Conservation (phyloP, 2,797 vertebrate genomes). For the Cryptoprocta ferox region DNA sequence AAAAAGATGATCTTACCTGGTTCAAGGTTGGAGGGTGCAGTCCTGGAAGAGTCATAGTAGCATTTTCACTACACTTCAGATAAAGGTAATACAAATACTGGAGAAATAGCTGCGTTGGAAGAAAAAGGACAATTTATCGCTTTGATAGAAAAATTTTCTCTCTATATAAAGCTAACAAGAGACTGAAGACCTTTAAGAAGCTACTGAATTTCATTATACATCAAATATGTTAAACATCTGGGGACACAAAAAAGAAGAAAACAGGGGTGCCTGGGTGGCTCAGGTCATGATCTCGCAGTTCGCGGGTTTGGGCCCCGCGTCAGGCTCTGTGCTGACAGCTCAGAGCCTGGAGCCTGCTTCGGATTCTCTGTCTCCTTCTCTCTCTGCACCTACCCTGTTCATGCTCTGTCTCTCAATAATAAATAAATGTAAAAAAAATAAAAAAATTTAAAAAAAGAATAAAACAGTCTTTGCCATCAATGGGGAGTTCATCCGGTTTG, state of each 20-base stretch:
- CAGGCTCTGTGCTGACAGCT: too few relatives aligned
- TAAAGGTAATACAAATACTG: constrained; percentile 95
- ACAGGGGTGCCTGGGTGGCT: too few relatives aligned
- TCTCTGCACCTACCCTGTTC: too few relatives aligned
- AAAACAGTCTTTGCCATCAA: not conserved
- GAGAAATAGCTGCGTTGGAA: constrained; percentile 88
- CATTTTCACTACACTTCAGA: constrained; percentile 90
- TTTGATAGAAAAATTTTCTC: not conserved
- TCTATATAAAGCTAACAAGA: not conserved
- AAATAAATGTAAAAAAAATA: too few relatives aligned
- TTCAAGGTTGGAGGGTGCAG: constrained; percentile 88
- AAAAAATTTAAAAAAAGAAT: not conserved
- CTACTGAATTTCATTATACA: not conserved
- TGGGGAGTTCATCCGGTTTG: not conserved
- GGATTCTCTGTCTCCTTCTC: too few relatives aligned
- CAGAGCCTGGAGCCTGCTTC: too few relatives aligned
- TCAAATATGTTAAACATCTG: not conserved
- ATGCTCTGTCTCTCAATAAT: too few relatives aligned
- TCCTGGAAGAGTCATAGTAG: constrained; percentile 85
- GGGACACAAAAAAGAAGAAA: not conserved
- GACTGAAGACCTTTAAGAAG: not conserved
- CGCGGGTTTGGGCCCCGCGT: too few relatives aligned
- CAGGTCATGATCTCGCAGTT: too few relatives aligned
- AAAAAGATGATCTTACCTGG: constrained; percentile 88
- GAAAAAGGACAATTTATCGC: not conserved